phyloP scores from a whole-genome alignment of 53 echinoderm and acorn worm genomes.

The Antedon mediterranea region DNA sequence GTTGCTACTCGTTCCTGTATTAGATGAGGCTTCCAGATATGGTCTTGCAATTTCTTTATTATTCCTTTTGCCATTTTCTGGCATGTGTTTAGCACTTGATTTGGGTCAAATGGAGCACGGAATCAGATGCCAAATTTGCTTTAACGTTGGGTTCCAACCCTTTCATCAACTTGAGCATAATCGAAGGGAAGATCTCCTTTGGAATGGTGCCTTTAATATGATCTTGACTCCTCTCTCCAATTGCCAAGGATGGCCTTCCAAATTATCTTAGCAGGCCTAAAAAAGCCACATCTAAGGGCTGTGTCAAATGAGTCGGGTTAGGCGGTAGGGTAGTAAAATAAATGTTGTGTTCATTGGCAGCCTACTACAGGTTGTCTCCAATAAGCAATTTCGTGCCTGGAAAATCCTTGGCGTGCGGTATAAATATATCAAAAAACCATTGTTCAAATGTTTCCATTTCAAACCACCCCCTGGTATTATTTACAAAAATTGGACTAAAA shows the following conservation, averaged over 20 bases:
- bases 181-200: slow-evolving; percentile 4
- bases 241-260: slow-evolving; percentile 9
- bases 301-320: slow-evolving; percentile 2
- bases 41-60: too few species aligned
- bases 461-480: slow-evolving; percentile 33
- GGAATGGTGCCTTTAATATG: slow-evolving; percentile 10
- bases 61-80: too few species aligned
- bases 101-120: slow-evolving; percentile 6
- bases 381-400: neutral
- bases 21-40: too few species aligned
- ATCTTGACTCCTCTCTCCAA: slow-evolving; percentile 4
- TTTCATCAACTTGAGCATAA: slow-evolving; percentile 3
- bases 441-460: slow-evolving; percentile 13
- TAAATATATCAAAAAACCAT: slow-evolving; percentile 26
- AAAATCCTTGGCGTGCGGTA: slow-evolving; percentile 1
- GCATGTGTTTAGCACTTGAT: neutral
- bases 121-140: neutral
- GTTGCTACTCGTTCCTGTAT: too few species aligned
- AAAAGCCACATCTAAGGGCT: neutral
- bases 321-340: slow-evolving; percentile 31
- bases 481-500: slow-evolving; percentile 17
- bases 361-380: slow-evolving; percentile 12
- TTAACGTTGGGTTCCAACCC: slow-evolving; percentile 7
- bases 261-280: slow-evolving; percentile 9
- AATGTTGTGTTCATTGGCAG: slow-evolving; percentile 9